phyloP scores from a whole-genome alignment of 2,888 invertebrate genomes.

The Oligia fasciuncula region DNA sequence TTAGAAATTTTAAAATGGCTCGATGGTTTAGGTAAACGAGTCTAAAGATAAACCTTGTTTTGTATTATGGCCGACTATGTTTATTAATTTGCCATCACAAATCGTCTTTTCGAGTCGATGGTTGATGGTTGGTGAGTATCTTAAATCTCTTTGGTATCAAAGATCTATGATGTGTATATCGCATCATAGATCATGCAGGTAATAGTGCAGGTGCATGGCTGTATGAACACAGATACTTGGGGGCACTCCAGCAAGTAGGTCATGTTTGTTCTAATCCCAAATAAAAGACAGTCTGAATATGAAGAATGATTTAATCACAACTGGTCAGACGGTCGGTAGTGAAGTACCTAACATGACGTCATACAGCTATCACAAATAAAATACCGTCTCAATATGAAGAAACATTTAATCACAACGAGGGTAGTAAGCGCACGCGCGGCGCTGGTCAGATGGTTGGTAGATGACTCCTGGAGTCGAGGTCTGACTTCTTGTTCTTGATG shows the following conservation, averaged over 20 bases:
- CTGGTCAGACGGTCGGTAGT: constrained; percentile 93
- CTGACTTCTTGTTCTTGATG: constrained; percentile 88
- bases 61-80: too few relatives aligned
- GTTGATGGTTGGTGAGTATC: too few relatives aligned
- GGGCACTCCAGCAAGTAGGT: neutral
- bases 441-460: constrained; percentile 93
- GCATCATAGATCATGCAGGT: too few relatives aligned
- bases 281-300: constrained; percentile 35
- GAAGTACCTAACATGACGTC: constrained; percentile 70
- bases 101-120: too few relatives aligned
- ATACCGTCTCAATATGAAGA: constrained; percentile 40
- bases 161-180: too few relatives aligned
- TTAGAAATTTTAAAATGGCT: too few relatives aligned
- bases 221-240: too few relatives aligned
- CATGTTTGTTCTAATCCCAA: neutral
- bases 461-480: constrained; percentile 91
- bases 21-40: too few relatives aligned
- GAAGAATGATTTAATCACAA: constrained; percentile 57
- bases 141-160: too few relatives aligned
- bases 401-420: constrained; percentile 59
- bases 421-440: constrained; percentile 65
- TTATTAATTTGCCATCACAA: too few relatives aligned
- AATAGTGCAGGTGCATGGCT: too few relatives aligned
- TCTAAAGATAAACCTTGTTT: too few relatives aligned
- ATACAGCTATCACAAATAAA: constrained; percentile 42